Percentiles rank a stretch among this genome's conserved stretches.
Evolutionary conservation across 2,888 invertebrate genomes (phyloP).

Genomic region (Dicyrtoma fusca): DNA sequence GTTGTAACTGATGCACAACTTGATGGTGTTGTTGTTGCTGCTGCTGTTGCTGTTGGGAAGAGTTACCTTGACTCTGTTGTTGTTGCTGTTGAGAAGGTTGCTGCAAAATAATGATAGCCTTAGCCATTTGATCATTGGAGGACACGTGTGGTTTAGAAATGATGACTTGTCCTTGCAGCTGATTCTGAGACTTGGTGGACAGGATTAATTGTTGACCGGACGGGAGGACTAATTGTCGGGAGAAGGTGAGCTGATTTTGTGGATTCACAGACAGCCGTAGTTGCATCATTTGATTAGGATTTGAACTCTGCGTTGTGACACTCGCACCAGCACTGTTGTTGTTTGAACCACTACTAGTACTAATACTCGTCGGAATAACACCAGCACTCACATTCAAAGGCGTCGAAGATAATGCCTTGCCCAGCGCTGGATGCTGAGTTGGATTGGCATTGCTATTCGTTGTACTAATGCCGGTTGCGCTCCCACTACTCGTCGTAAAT

Average conservation of each 20-base stretch:
- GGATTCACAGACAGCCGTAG: conserved; percentile 29
- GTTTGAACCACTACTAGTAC: conserved; percentile 7
- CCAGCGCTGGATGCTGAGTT: no score
- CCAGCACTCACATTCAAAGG: no score
- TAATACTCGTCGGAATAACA: conserved; percentile 1
- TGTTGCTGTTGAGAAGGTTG: conserved; percentile 30
- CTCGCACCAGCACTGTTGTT: background rate
- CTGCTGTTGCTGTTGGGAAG: conserved; percentile 56
- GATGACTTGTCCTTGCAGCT: conserved; percentile 54
- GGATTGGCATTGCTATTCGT: background rate
- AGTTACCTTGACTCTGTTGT: conserved; percentile 7
- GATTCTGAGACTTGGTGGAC: conserved; percentile 48
- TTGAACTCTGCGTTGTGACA: background rate
- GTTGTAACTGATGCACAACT: conserved; percentile 43
- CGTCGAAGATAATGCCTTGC: no score
- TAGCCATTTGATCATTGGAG: conserved; percentile 50
- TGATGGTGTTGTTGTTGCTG: conserved; percentile 49
- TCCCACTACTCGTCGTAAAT: background rate
- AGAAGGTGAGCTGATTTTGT: conserved; percentile 53
- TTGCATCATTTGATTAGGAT: conserved; percentile 40
- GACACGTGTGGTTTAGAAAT: conserved; percentile 49
- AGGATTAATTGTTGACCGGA: conserved; percentile 55
- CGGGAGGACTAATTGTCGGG: conserved; percentile 53
- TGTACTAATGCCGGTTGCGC: background rate
- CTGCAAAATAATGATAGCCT: conserved; percentile 55